Percentiles rank a stretch among this genome's conserved stretches.
Conservation (phyloP, 1,140 invertebrate species). For the Panagrolaimus sp. region DNA sequence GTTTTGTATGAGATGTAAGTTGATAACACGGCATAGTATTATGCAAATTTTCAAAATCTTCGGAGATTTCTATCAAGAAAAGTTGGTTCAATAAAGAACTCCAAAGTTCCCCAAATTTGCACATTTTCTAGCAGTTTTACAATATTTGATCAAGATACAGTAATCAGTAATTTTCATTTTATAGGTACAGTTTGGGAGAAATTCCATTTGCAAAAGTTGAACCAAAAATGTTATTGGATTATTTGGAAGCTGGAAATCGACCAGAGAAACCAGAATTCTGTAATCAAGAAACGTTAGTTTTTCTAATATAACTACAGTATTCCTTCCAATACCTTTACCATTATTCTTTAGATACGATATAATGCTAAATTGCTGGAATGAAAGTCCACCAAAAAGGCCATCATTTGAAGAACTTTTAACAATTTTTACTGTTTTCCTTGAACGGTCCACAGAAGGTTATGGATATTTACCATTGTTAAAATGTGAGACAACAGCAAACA, state of each 20-base stretch:
- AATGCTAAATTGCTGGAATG: constrained; percentile 31
- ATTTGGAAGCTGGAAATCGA: constrained; percentile 23
- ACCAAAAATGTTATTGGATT: constrained; percentile 4
- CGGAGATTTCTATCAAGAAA: too few relatives aligned
- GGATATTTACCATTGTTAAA: constrained; percentile 23
- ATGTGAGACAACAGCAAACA: not conserved
- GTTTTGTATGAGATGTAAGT: constrained; percentile 18
- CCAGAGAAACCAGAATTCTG: constrained; percentile 22
- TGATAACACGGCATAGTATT: too few relatives aligned
- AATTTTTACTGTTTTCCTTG: constrained; percentile 22
- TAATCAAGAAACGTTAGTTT: constrained; percentile 18
- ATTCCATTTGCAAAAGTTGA: constrained; percentile 19
- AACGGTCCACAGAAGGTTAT: constrained; percentile 24
- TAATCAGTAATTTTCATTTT: too few relatives aligned
- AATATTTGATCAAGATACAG: too few relatives aligned
- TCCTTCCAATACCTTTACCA: not conserved
- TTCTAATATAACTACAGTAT: too few relatives aligned
- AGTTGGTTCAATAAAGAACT: too few relatives aligned
- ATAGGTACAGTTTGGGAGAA: constrained; percentile 15
- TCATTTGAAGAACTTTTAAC: constrained; percentile 22
- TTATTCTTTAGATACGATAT: constrained; percentile 20
- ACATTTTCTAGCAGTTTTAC: too few relatives aligned
- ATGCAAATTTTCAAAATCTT: too few relatives aligned
- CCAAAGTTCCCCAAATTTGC: too few relatives aligned
- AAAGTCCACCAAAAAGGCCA: constrained; percentile 25